Base-by-base conservation (phyloP, 2,113 vertebrate species). In the Danionella cerebrum region DNA sequence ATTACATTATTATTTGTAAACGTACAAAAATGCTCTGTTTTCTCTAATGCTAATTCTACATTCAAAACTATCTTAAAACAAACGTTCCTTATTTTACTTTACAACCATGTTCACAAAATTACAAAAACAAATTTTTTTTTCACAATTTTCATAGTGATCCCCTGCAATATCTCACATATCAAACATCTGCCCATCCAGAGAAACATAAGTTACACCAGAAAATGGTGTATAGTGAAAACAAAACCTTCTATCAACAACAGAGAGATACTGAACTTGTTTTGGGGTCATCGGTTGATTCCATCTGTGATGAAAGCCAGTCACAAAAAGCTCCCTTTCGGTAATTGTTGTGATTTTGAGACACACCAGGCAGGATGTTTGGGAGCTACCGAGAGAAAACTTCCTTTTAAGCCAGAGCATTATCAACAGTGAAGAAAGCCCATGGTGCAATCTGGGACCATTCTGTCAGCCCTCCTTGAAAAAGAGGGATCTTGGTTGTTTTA, bases 101-200 rank as follows among this genome's bases (percentile, higher is more conserved):
- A n/a, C n/a, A n/a, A n/a, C n/a, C n/a, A n/a, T n/a, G n/a, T n/a
- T n/a, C n/a, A n/a, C n/a, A n/a, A n/a, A n/a, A n/a, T n/a, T n/a
- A n/a, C n/a, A n/a, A n/a, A n/a, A n/a, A n/a, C n/a, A n/a, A n/a
- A n/a, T n/a, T n/a, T n/a, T n/a, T n/a, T n/a, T n/a, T n/a, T n/a
- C n/a, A n/a, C n/a, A n/a, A n/a, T n/a, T n/a, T n/a, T n/a, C n/a
- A n/a, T n/a, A n/a, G n/a, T n/a, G n/a, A n/a, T n/a, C n/a, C 29
- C 11, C 53, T 54, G 47, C 47, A 65, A 41, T 54, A 53, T 65
- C 27, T 58, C 36, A 45, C 64, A 55, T 55, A 59, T 63, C 48
- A 73, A 68, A 57, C 71, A 69, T 67, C 60, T 67, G 54, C 53
- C 62, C 42, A 67, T 45, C n/a, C n/a, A n/a, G n/a, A n/a, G n/a